Evolutionary conservation across 2,888 invertebrate species (phyloP), one percentile per base, ranked within the genome.

Genomic region (Drosophila robusta): DNA sequence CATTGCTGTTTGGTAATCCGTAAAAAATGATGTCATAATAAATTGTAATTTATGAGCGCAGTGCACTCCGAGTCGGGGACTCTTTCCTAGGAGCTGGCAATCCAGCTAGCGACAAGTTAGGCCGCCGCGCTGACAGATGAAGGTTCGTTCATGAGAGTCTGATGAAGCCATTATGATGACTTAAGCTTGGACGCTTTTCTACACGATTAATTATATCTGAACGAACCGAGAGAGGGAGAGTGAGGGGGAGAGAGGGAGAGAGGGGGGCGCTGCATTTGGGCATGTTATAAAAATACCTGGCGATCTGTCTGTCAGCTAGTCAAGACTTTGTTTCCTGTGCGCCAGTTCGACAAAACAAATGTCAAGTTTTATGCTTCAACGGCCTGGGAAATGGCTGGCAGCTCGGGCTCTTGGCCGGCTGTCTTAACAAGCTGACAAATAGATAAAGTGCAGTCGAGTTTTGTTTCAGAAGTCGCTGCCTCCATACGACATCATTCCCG

Each of bases 21-120:
- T 80, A 80, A 86, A 83, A 80, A 78, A 88, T 89, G 81, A 87
- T 88, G 89, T 88, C 86, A 86, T 88, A 88, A 86, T 86, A 86
- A 88, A 86, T 87, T 88, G 81, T 89, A 73, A 84, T 88, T 86
- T 86, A 86, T 86, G 84, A 73, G 80, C 65, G 66, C 78, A 79
- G 58, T 62, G 76, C 84, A 66, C 74, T 78, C 42, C 46, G 4
- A 47, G 46, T 42, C 44, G 45, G 47, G 42, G 36, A 14, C 38
- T 38, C 11, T 9, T 26, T 32, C 16, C 45, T 47, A 36, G 45
- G 14, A 51, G 41, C 22, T 52, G 34, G 44, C 51, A 75, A 64
- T 65, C 64, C 56, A 39, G 49, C 72, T 14, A 72, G 72, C 77
- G 78, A 78, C 78, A 78, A 78, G 70, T 76, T 76, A 79, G 66